Conservation (phyloP, 2,797 vertebrate species). For the Toxotes lorentzi region DNA sequence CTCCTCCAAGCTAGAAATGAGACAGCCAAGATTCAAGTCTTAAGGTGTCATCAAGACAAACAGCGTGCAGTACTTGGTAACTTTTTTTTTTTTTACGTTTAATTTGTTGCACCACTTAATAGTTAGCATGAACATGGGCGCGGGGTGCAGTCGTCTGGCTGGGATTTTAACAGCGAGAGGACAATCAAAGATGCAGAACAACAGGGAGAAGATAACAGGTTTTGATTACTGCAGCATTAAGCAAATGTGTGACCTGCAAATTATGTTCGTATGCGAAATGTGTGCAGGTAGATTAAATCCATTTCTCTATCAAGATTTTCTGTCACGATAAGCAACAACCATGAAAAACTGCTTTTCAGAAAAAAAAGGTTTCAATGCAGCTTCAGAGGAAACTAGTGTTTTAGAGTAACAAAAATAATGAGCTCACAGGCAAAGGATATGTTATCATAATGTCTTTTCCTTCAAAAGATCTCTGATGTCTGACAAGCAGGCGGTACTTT, state of each 20-base stretch:
- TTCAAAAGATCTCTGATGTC: constrained; percentile 40
- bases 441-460: constrained; percentile 41
- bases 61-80: constrained; percentile 9
- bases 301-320: constrained; percentile 19
- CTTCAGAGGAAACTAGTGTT: constrained; percentile 24
- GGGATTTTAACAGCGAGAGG: constrained; percentile 28
- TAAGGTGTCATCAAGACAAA: constrained; percentile 54
- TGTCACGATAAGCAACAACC: constrained; percentile 14
- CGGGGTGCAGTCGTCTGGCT: constrained; percentile 16
- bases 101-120: constrained; percentile 38
- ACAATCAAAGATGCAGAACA: constrained; percentile 6
- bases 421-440: constrained; percentile 36
- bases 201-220: constrained; percentile 1
- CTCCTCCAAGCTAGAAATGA: constrained; percentile 42
- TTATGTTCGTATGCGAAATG: neutral
- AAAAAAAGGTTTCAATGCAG: constrained; percentile 18
- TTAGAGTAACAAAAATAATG: constrained; percentile 53
- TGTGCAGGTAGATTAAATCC: constrained; percentile 7
- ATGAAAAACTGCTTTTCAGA: constrained; percentile 9
- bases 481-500: constrained; percentile 40
- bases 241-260: constrained; percentile 8
- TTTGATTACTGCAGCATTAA: constrained; percentile 20
- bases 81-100: constrained; percentile 33
- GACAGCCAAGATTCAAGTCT: constrained; percentile 47
- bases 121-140: neutral